Conservation (phyloP, 2,797 vertebrate species). For the Coilia nasus region DNA sequence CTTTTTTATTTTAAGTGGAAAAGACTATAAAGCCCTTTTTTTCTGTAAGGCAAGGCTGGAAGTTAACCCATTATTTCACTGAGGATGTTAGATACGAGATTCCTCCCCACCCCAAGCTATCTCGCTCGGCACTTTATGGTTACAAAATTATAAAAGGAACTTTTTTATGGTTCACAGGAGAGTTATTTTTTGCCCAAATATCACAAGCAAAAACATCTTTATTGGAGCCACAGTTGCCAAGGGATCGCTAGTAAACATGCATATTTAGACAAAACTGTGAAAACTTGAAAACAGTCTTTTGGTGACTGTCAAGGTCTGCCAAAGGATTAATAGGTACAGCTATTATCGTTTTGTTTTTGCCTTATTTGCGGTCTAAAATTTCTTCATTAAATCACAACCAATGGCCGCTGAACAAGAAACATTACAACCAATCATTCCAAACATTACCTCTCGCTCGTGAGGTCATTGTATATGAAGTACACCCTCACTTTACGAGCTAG, state of each 20-base stretch:
- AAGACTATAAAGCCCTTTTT: constrained; percentile 47
- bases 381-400: background rate
- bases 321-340: background rate
- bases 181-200: background rate
- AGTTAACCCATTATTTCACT: constrained; percentile 42
- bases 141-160: background rate
- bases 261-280: background rate
- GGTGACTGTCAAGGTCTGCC: background rate
- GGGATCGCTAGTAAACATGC: background rate
- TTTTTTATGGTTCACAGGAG: background rate
- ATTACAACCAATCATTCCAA: background rate
- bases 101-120: background rate
- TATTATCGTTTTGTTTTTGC: background rate
- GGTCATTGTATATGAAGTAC: background rate
- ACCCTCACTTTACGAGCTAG: background rate
- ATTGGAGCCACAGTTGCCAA: background rate
- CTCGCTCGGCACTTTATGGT: background rate
- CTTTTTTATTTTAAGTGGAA: constrained; percentile 51
- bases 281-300: constrained; percentile 1
- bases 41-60: constrained; percentile 36
- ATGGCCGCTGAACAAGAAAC: background rate
- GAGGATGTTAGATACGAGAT: constrained; percentile 19
- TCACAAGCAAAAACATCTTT: background rate
- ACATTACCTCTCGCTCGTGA: background rate
- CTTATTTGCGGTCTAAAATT: background rate